Percentiles rank a stretch among this genome's conserved stretches.
These are phyloP conservation scores for Discoglossus pictus DNA, from an alignment of 2,797 vertebrate species.

Conservation along the genomic window DNA sequence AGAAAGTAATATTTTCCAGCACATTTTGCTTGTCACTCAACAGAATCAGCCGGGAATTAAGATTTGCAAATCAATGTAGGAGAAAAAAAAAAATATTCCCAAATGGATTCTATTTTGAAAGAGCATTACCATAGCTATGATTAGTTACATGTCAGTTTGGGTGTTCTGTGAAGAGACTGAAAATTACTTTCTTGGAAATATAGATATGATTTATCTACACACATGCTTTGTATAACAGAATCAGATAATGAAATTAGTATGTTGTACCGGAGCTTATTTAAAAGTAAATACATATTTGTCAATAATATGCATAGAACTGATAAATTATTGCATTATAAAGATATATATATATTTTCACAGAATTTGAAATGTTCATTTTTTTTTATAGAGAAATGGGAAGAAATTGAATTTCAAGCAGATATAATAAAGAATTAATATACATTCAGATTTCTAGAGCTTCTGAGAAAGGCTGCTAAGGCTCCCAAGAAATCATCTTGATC, in stretches of 20 bases:
- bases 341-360: no score
- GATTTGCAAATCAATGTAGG: slow-evolving; percentile 41
- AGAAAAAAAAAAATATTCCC: slow-evolving; percentile 52
- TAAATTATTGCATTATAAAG: no score
- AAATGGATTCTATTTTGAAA: slow-evolving; percentile 57
- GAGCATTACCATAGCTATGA: slow-evolving; percentile 59
- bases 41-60: slow-evolving; percentile 44
- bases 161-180: slow-evolving; percentile 57
- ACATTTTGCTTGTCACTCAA: slow-evolving; percentile 35
- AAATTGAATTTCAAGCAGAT: no score
- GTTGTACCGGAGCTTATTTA: background rate
- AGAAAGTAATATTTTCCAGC: slow-evolving; percentile 19
- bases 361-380: no score
- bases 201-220: slow-evolving; percentile 46
- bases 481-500: slow-evolving; percentile 73
- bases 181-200: slow-evolving; percentile 58
- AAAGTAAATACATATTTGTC: no score
- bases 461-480: slow-evolving; percentile 71
- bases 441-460: slow-evolving; percentile 70
- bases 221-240: slow-evolving; percentile 43
- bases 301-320: no score
- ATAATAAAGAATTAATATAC: slow-evolving; percentile 71
- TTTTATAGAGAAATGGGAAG: no score
- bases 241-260: slow-evolving; percentile 36
- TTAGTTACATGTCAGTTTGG: slow-evolving; percentile 62